Evolutionary conservation across 92 coral and sea anemone species (phyloP), one percentile per base, ranked within the genome.

Genomic region (Desmophyllum pertusum): DNA sequence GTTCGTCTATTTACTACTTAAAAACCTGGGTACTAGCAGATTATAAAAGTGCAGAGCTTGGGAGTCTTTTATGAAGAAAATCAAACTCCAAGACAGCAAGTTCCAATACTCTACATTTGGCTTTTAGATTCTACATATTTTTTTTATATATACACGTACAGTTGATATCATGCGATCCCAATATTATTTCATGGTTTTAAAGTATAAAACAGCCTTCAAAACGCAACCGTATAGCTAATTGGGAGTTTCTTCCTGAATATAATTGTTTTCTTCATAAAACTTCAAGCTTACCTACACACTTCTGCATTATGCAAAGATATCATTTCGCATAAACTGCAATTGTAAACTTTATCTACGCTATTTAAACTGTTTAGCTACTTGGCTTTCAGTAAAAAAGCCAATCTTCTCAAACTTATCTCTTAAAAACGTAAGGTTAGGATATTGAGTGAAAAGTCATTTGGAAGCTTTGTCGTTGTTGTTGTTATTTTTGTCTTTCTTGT

Each of bases 401-500:
- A n/a, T n/a, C n/a, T n/a, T n/a, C n/a, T n/a, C n/a, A n/a, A n/a
- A 48, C 21, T 14, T 2, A 10, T 48, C 17, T 48, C 27, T 14
- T 25, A 14, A 29, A 25, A 62, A n/a, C 36, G 13, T 25, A 25
- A 1, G 1, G 37, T 27, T 29, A 62, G 67, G 37, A 7, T 25
- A 62, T 62, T 27, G 11, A 27, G 15, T 62, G 9, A 48, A 48
- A 62, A 62, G 36, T 35, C 42, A 67, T 67, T 67, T 67, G 23
- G 73, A 35, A 17, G 73, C 29, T 29, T 21, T 37, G 3, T 67
- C 45, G 76, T 52, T 48, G 21, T 39, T 67, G 66, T 38, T 67
- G 66, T 38, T 36, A 13, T 73, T 78, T 68, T 79, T 84, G 57
- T 71, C 89, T 42, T 84, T 89, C 84, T 84, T 89, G 88, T 71